phyloP scores from a whole-genome alignment of 2,888 invertebrate species.

The Ormyrus nitidulus region DNA sequence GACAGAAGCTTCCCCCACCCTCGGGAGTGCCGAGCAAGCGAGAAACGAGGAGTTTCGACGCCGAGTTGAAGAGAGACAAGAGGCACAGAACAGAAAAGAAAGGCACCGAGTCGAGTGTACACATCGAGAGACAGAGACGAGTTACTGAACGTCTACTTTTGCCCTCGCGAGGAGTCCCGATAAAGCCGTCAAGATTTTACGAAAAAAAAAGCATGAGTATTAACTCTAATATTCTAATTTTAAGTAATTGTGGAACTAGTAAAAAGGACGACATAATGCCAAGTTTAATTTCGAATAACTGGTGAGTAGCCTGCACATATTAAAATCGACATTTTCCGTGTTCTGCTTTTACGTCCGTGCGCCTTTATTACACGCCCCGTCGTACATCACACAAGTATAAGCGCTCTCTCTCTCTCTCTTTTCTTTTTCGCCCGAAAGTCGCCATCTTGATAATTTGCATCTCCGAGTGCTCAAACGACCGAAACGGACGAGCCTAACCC shows the following conservation, averaged over 20 bases:
- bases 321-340: neutral
- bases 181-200: constrained; percentile 71
- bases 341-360: constrained; percentile 5
- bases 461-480: neutral
- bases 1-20: neutral
- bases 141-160: constrained; percentile 11
- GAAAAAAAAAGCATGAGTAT: constrained; percentile 75
- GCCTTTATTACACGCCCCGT: neutral
- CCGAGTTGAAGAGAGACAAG: neutral
- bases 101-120: neutral
- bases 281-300: constrained; percentile 81
- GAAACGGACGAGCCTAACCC: no score
- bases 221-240: constrained; percentile 68
- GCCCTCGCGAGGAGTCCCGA: constrained; percentile 49
- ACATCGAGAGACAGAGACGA: neutral
- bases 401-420: constrained; percentile 8
- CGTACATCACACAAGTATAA: neutral
- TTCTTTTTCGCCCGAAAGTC: constrained; percentile 41
- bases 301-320: constrained; percentile 76
- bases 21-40: neutral
- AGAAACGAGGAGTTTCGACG: neutral
- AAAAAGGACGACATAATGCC: constrained; percentile 78
- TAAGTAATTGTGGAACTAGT: constrained; percentile 73
- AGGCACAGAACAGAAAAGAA: neutral
- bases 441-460: constrained; percentile 64